A percentile compares a stretch with the other conserved stretches of the same genome.
Evolutionary conservation across 1,140 invertebrate species (phyloP).

Genomic region (Caenorhabditis latens): DNA sequence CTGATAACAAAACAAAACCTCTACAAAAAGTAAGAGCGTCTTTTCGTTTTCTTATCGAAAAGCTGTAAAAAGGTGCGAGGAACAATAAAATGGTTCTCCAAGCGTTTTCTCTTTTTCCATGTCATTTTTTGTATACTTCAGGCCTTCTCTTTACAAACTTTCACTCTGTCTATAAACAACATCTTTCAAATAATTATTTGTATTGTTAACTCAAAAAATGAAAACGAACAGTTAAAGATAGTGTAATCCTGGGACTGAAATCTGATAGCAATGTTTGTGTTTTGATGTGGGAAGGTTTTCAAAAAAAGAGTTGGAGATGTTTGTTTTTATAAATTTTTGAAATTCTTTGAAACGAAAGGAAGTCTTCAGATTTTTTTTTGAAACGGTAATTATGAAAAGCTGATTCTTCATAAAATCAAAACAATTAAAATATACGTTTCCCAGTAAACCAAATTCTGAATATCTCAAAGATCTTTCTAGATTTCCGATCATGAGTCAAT

Average conservation of each 20-base stretch:
- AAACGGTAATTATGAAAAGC: no score
- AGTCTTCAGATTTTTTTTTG: no score
- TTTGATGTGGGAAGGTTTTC: not conserved
- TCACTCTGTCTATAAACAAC: not conserved
- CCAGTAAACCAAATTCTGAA: no score
- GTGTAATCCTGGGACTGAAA: not conserved
- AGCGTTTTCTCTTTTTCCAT: not conserved
- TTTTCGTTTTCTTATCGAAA: not conserved
- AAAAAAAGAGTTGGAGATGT: not conserved
- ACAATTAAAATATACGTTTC: no score
- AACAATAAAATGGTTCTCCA: constrained; percentile 22
- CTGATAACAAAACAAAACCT: not conserved
- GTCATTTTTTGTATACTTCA: not conserved
- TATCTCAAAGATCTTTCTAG: no score
- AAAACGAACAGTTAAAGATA: constrained; percentile 1
- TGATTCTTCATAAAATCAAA: no score
- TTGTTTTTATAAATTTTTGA: not conserved
- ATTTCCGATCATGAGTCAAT: no score
- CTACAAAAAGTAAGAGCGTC: not conserved
- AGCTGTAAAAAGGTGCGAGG: constrained; percentile 40
- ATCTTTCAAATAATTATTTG: not conserved
- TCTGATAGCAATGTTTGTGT: constrained; percentile 17
- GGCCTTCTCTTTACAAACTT: not conserved
- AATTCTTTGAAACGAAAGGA: no score
- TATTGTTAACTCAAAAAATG: not conserved